Evolutionary conservation across 2,113 vertebrate species (phyloP), one percentile per base, ranked within the genome.

Genomic region (Jacana jacana): DNA sequence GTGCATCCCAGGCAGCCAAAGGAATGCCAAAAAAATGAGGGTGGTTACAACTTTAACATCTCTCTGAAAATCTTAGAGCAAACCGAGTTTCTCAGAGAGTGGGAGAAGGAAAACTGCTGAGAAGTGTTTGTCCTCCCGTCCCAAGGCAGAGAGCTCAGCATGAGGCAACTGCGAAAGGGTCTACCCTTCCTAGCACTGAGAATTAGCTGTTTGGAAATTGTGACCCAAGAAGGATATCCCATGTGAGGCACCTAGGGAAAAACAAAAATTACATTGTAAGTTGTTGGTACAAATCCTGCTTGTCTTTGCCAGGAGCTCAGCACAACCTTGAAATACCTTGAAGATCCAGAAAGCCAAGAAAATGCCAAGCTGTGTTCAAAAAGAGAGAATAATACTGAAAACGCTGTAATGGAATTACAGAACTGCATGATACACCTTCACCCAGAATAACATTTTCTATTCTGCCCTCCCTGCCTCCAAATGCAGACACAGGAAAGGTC

Each of bases 391-490:
- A 88, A 81, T 64, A n/a, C 55, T 52, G 72, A 78, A 78, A 86
- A 91, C 0, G 7, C 35, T 37, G 80, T 88, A 92, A 95, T 94
- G 61, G 77, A 93, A 95, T 96, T 91, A 93, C 57, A 86, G 90
- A 93, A 83, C 33, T 44, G 48, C n/a, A 75, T 71, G 91, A 95
- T 94, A 94, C 83, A 95, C 61, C 89, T 93, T 94, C 92, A 88
- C 57, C 61, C n/a, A 10, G 93, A 95, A 95, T 60, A 88, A 92
- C 39, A 25, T 86, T 89, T 79, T 81, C 82, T 80, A 37, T 79
- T 93, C 90, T 1, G 0, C 76, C 91, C 86, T 94, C 80, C 37
- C n/a, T 64, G 72, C 61, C 72, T 94, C 10, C 0, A 88, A 93
- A 81, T 39, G 80, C 86, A 96, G 90, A 79, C 80, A 76, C 1